phyloP scores from a whole-genome alignment of 35 echinoderm and acorn worm genomes.

The Patiria miniata region DNA sequence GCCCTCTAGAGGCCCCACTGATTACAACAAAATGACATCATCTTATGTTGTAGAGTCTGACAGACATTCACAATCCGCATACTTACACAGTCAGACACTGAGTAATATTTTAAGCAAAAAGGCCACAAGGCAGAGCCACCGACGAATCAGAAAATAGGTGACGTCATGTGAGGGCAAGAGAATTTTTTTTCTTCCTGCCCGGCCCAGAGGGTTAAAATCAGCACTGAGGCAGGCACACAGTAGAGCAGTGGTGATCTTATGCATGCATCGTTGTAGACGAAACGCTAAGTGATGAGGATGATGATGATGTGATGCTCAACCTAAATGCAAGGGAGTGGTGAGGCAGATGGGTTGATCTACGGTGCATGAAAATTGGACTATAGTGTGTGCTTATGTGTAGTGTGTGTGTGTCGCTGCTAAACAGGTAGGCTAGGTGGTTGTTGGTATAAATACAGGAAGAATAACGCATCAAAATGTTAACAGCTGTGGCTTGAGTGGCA shows the following conservation, averaged over 20 bases:
- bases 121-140: background rate
- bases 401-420: background rate
- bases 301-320: background rate
- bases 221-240: background rate
- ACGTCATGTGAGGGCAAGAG: background rate
- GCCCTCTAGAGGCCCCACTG: too few species aligned
- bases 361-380: background rate
- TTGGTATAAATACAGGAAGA: background rate
- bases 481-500: background rate
- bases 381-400: background rate
- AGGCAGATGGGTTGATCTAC: constrained; percentile 8
- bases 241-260: background rate
- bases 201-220: background rate
- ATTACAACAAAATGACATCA: too few species aligned
- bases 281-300: background rate
- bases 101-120: constrained; percentile 22
- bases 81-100: background rate
- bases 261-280: background rate
- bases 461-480: background rate
- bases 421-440: constrained; percentile 5
- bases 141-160: constrained; percentile 14
- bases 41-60: too few species aligned
- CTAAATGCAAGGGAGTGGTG: background rate
- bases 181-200: background rate
- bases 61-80: too few species aligned